Conservation (phyloP, 2,888 invertebrate species). For the Seira ritae region DNA sequence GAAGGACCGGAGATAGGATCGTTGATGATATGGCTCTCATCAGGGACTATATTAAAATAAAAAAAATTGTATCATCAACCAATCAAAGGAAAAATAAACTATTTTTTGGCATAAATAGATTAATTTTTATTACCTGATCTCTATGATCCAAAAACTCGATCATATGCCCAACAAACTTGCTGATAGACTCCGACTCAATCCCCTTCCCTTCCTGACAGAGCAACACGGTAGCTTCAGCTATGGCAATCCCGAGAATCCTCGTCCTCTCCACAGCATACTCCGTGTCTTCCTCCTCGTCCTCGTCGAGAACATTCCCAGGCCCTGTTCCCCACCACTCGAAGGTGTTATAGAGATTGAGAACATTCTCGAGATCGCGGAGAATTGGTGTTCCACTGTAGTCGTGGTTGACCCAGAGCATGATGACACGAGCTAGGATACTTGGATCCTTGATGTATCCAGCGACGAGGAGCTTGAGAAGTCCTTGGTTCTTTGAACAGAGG, state of each 20-base stretch:
- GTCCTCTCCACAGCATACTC: background rate
- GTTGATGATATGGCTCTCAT: background rate
- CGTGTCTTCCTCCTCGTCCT: background rate
- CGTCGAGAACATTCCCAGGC: background rate
- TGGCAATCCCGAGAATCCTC: background rate
- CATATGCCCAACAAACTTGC: background rate
- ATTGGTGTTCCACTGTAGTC: conserved; percentile 2
- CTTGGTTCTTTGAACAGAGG: conserved; percentile 1
- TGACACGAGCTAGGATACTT: background rate
- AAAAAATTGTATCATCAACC: background rate
- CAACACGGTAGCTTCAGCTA: background rate
- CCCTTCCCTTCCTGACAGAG: background rate
- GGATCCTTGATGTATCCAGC: background rate
- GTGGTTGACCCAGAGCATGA: background rate
- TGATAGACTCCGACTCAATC: background rate
- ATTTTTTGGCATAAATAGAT: background rate
- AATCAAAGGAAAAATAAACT: background rate
- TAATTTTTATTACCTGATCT: background rate
- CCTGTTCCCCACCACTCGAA: background rate
- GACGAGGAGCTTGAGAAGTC: conserved; percentile 1
- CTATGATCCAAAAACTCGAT: background rate
- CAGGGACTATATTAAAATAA: background rate
- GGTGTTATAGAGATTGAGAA: background rate
- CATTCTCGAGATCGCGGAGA: background rate
- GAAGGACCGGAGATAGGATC: background rate